These are phyloP conservation scores for Theonella swinhoei DNA, from an alignment of 37 sponge, comb jelly and placozoan genomes.

Conservation along the genomic window DNA sequence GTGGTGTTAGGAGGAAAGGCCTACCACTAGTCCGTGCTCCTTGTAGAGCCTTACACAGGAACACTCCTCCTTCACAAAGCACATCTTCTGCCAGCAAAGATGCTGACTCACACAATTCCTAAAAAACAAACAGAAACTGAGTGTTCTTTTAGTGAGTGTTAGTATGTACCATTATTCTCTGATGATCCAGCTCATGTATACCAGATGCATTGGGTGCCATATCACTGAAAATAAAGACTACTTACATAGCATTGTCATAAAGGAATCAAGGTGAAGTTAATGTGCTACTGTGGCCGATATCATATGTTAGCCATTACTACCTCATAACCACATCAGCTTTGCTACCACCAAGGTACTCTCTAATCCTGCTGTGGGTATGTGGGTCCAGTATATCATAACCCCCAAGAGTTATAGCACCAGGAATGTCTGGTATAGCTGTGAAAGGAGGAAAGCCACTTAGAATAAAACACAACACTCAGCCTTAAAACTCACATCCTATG, in stretches of 20 bases:
- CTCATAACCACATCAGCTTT: conserved; percentile 76
- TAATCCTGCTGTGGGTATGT: conserved; percentile 6
- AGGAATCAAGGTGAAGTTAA: too few species aligned
- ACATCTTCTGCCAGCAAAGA: conserved; percentile 24
- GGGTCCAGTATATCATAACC: conserved; percentile 35
- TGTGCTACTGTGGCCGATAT: not conserved
- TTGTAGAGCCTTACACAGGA: conserved; percentile 74
- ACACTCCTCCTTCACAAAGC: conserved; percentile 43
- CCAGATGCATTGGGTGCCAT: conserved; percentile 92
- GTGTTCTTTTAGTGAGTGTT: not conserved
- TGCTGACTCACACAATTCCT: conserved; percentile 60
- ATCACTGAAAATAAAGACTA: conserved; percentile 53
- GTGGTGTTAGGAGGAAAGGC: too few species aligned
- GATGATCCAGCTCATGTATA: conserved; percentile 65
- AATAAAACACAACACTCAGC: not conserved
- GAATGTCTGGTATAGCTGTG: conserved; percentile 43
- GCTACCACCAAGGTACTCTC: conserved; percentile 14
- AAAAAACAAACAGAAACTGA: not conserved
- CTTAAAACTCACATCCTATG: conserved; percentile 40
- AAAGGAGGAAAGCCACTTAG: not conserved
- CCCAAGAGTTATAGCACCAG: conserved; percentile 51
- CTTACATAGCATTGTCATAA: too few species aligned
- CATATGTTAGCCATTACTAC: conserved; percentile 1
- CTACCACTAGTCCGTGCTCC: conserved; percentile 59
- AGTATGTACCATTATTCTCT: conserved; percentile 67